Conservation (phyloP, 2,888 invertebrate genomes). For the Carpatolechia fugitivella region DNA sequence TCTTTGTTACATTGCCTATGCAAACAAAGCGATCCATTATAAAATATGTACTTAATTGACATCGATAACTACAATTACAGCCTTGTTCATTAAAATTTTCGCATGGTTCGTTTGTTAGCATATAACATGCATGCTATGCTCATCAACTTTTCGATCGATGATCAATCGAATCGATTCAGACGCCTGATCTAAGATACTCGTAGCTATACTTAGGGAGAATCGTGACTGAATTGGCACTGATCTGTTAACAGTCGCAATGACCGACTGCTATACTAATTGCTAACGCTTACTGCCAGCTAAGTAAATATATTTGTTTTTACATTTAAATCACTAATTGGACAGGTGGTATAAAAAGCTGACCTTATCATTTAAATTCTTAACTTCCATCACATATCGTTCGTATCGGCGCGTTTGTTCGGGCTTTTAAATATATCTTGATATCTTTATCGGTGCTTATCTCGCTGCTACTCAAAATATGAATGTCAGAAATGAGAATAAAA, state of each 20-base stretch:
- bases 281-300: neutral
- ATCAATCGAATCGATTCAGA: slow-evolving; percentile 42
- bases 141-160: slow-evolving; percentile 34
- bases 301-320: slow-evolving; percentile 1
- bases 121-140: slow-evolving; percentile 29
- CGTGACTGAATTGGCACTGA: slow-evolving; percentile 53
- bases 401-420: neutral
- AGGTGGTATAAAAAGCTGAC: slow-evolving; percentile 6
- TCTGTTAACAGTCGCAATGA: slow-evolving; percentile 20
- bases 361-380: neutral
- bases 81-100: slow-evolving; percentile 18
- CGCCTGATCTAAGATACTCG: slow-evolving; percentile 13
- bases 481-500: neutral
- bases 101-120: slow-evolving; percentile 39
- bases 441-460: neutral
- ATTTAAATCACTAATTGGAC: slow-evolving; percentile 9
- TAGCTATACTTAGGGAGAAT: slow-evolving; percentile 22
- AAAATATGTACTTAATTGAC: slow-evolving; percentile 3
- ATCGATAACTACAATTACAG: slow-evolving; percentile 9
- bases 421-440: neutral
- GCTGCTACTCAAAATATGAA: neutral
- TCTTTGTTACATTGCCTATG: too few relatives aligned
- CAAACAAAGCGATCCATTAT: neutral
- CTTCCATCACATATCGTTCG: slow-evolving; percentile 1
- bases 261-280: slow-evolving; percentile 7